Base-by-base conservation (phyloP, 2,113 vertebrate species). In the Zosterops hypoxanthus region DNA sequence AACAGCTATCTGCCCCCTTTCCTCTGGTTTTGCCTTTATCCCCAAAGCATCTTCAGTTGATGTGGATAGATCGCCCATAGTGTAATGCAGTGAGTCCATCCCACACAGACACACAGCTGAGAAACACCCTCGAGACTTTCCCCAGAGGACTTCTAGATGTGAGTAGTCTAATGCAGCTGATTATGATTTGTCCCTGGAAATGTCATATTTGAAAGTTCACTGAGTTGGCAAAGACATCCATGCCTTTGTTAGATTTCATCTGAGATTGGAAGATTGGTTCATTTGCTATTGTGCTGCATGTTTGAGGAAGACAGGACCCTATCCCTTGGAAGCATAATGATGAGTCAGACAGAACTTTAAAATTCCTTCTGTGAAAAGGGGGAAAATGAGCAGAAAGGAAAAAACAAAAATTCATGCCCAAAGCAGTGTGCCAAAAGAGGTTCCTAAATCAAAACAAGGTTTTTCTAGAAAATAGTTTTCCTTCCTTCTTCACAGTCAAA, bases 181-280 rank as follows among this genome's bases (percentile, higher is more conserved):
- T 94, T 88, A 49, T 82, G 29, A 95, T 88, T 94, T 7, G 4
- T 95, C 82, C 70, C 56, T 34, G 33, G 70, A 96, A 96, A 94
- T 93, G 87, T 95, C 95, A 94, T 60, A 39, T 91, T 82, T 87
- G 79, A 96, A 96, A 93, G 86, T 89, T 96, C 95, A 90, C n/a
- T 50, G 82, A 73, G 14, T 82, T 94, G 61, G 75, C 82, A 82
- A 92, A 86, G 46, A 47, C 25, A 76, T 87, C 36, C 41, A 18
- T 25, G 22, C 57, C 26, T 94, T 39, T 64, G 46, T 66, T 63
- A 47, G 56, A 47, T 24, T 79, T 75, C 11, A 17, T 81, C 25
- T 82, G 24, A 60, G 36, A 28, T 28, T 42, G 33, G 14, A 88
- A 33, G 2, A 16, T 25, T 25, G 24, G 17, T 44, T 46, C 14